Evolutionary conservation across 23 tunicate genomes (phyloP).

Genomic region (Botrylloides violaceus): DNA sequence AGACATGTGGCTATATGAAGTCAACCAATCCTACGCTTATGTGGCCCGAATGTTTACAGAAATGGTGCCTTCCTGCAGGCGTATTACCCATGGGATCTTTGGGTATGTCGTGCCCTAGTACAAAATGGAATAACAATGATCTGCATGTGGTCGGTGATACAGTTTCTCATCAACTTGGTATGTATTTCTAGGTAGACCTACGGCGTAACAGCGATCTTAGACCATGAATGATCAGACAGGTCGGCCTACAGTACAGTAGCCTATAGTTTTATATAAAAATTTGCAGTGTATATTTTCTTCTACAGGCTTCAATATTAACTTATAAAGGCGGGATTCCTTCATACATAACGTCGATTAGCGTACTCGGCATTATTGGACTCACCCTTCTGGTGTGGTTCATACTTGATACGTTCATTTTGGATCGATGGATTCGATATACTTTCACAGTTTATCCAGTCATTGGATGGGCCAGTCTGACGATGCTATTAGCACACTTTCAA

Average conservation of each 20-base stretch:
- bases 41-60: no score
- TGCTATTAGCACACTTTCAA: constrained; percentile 33
- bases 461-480: constrained; percentile 31
- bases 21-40: no score
- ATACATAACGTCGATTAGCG: constrained; percentile 28
- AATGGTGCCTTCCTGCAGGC: constrained; percentile 55
- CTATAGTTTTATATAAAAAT: not conserved
- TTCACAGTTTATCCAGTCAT: constrained; percentile 48
- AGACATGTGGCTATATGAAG: no score
- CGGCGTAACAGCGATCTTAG: no score
- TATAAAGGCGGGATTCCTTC: constrained; percentile 24
- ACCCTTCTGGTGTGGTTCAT: constrained; percentile 40
- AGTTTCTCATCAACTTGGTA: constrained; percentile 44
- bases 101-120: constrained; percentile 61
- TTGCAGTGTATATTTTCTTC: constrained; percentile 13
- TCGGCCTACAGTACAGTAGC: no score
- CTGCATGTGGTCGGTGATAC: constrained; percentile 37
- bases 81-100: constrained; percentile 67
- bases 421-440: constrained; percentile 62
- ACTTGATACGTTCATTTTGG: constrained; percentile 42
- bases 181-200: no score
- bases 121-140: constrained; percentile 63
- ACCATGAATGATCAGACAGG: no score
- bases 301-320: constrained; percentile 34
- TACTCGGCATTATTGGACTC: constrained; percentile 27